These are phyloP conservation scores for Clepsis dumicolana DNA, from an alignment of 2,888 invertebrate genomes.

Conservation along the genomic window DNA sequence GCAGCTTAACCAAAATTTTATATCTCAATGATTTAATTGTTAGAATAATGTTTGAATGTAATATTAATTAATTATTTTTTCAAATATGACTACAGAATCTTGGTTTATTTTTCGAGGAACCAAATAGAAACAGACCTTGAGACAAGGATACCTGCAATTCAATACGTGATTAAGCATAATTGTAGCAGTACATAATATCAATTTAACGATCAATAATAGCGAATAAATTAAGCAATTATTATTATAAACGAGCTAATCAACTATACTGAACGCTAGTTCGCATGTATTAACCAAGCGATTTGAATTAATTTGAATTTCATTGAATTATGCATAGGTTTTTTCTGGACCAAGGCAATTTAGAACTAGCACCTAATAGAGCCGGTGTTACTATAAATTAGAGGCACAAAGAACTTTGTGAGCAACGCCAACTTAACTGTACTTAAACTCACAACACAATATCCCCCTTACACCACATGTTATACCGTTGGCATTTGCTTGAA, in stretches of 20 bases:
- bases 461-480: conserved; percentile 8
- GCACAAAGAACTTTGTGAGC: conserved; percentile 30
- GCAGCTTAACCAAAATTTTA: too few species aligned
- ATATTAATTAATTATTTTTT: too few species aligned
- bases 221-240: conserved; percentile 15
- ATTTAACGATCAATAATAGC: conserved; percentile 12
- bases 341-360: conserved; percentile 39
- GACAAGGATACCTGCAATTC: background rate
- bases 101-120: background rate
- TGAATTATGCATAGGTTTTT: conserved; percentile 36
- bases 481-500: conserved; percentile 55
- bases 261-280: conserved; percentile 1
- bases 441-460: background rate
- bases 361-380: conserved; percentile 39
- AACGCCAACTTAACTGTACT: conserved; percentile 24
- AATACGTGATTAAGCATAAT: background rate
- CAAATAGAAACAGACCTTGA: conserved; percentile 7
- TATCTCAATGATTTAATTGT: too few species aligned
- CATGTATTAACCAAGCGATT: conserved; percentile 17
- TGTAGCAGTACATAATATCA: background rate
- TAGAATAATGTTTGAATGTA: too few species aligned
- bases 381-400: conserved; percentile 33
- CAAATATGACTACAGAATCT: too few species aligned
- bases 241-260: conserved; percentile 15
- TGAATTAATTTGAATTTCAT: conserved; percentile 23